A percentile compares a stretch with the other conserved stretches of the same genome.
phyloP scores from a whole-genome alignment of 1,140 invertebrate genomes.

The Microplitis demolitor region DNA sequence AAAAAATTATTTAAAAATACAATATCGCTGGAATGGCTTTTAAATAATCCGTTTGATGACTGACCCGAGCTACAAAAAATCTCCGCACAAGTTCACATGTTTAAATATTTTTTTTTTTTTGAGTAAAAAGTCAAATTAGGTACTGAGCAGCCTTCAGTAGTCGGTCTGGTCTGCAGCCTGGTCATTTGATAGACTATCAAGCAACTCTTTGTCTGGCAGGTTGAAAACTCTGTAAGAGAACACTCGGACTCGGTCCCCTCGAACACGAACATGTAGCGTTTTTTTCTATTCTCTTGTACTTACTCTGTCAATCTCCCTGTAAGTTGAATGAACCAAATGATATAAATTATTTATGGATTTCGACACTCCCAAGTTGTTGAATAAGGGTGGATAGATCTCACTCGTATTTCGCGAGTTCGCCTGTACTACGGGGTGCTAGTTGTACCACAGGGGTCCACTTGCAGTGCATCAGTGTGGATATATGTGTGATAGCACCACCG shows the following conservation, averaged over 20 bases:
- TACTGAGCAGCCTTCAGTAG: no score
- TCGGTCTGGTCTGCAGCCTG: no score
- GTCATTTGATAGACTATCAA: no score
- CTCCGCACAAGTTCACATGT: no score
- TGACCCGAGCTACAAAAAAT: no score
- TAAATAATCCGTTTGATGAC: no score
- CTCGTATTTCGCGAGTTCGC: slow-evolving; percentile 34
- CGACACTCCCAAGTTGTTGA: slow-evolving; percentile 49
- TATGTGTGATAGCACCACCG: not conserved
- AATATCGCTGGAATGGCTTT: not conserved
- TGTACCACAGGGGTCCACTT: slow-evolving; percentile 56
- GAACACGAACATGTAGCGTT: not conserved
- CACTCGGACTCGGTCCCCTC: slow-evolving; percentile 57
- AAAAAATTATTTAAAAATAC: not conserved
- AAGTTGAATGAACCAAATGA: slow-evolving; percentile 60
- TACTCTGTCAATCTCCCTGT: slow-evolving; percentile 17
- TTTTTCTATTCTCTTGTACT: not conserved
- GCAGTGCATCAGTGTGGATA: slow-evolving; percentile 32
- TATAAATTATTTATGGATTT: slow-evolving; percentile 64
- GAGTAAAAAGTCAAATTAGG: no score
- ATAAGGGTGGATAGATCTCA: slow-evolving; percentile 29
- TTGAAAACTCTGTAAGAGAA: slow-evolving; percentile 49
- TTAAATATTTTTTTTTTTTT: no score
- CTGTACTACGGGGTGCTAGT: slow-evolving; percentile 24
- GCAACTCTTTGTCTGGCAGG: slow-evolving; percentile 34